Evolutionary conservation across 2,113 vertebrate species (phyloP).

Genomic region (Cottus gobio): DNA sequence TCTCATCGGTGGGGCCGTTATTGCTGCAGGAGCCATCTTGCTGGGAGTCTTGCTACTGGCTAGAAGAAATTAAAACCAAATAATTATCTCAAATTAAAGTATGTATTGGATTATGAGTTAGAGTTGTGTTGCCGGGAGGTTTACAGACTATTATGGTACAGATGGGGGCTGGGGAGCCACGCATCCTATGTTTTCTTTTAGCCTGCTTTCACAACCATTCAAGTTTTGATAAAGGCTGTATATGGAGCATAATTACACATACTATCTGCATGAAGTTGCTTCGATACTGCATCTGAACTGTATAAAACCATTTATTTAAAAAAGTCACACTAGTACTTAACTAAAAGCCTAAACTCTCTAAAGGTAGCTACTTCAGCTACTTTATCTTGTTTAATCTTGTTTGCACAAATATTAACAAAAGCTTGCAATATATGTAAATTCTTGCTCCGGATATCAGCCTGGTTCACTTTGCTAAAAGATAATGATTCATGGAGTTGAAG

Average conservation of each 20-base stretch:
- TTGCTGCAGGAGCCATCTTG: conserved; percentile 83
- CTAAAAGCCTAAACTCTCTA: conserved; percentile 33
- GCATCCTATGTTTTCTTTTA: conserved; percentile 49
- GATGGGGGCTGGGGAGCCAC: conserved; percentile 60
- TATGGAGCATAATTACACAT: conserved; percentile 53
- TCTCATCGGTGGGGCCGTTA: conserved; percentile 82
- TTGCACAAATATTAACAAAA: conserved; percentile 52
- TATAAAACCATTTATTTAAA: conserved; percentile 44
- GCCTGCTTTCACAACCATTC: conserved; percentile 60
- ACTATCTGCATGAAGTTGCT: conserved; percentile 73
- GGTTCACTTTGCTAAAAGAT: conserved; percentile 57
- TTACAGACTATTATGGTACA: conserved; percentile 71
- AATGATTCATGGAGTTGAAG: conserved; percentile 23
- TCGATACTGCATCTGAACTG: conserved; percentile 50
- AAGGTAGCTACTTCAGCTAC: conserved; percentile 43
- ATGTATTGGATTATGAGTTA: conserved; percentile 62
- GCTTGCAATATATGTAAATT: conserved; percentile 57
- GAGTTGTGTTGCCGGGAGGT: conserved; percentile 57
- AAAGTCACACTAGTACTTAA: conserved; percentile 25
- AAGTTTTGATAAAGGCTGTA: conserved; percentile 51
- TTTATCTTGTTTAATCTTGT: conserved; percentile 57
- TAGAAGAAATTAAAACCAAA: conserved; percentile 81
- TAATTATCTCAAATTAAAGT: conserved; percentile 38
- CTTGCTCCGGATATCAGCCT: conserved; percentile 35
- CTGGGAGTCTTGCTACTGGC: conserved; percentile 82